phyloP scores from a whole-genome alignment of 2,888 invertebrate genomes.

The Nemotelus nigrinus region DNA sequence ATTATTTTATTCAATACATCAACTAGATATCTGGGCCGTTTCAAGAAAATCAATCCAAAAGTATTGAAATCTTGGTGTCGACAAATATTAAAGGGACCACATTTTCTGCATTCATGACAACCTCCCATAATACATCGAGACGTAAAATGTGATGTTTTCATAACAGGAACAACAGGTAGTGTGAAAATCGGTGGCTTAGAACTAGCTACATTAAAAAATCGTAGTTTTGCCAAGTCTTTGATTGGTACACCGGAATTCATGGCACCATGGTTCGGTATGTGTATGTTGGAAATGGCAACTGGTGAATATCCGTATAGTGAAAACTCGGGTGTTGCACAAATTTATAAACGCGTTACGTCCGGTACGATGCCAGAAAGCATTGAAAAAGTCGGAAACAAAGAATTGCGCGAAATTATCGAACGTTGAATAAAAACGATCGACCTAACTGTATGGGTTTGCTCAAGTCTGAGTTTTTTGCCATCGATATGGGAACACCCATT shows the following conservation, averaged over 20 bases:
- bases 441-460: slow-evolving; percentile 94
- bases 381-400: slow-evolving; percentile 93
- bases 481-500: slow-evolving; percentile 72
- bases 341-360: slow-evolving; percentile 97
- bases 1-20: too few species aligned
- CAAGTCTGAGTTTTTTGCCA: slow-evolving; percentile 96
- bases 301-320: slow-evolving; percentile 99
- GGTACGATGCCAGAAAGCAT: slow-evolving; percentile 96
- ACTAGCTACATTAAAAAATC: slow-evolving; percentile 96
- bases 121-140: slow-evolving; percentile 95
- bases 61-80: slow-evolving; percentile 99
- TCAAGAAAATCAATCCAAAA: slow-evolving; percentile 97
- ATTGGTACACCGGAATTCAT: slow-evolving; percentile 75
- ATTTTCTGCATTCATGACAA: slow-evolving; percentile 94
- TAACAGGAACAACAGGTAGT: slow-evolving; percentile 98
- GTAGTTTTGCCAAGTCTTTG: slow-evolving; percentile 98
- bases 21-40: slow-evolving; percentile 88
- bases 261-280: slow-evolving; percentile 99
- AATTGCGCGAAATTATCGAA: slow-evolving; percentile 95
- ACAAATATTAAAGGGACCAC: slow-evolving; percentile 96
- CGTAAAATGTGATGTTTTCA: slow-evolving; percentile 99
- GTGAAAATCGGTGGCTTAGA: slow-evolving; percentile 99
- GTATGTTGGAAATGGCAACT: slow-evolving; percentile 99
- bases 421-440: slow-evolving; percentile 89
- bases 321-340: slow-evolving; percentile 98